phyloP scores from a whole-genome alignment of 2,113 vertebrate species.

The Platichthys stellatus region DNA sequence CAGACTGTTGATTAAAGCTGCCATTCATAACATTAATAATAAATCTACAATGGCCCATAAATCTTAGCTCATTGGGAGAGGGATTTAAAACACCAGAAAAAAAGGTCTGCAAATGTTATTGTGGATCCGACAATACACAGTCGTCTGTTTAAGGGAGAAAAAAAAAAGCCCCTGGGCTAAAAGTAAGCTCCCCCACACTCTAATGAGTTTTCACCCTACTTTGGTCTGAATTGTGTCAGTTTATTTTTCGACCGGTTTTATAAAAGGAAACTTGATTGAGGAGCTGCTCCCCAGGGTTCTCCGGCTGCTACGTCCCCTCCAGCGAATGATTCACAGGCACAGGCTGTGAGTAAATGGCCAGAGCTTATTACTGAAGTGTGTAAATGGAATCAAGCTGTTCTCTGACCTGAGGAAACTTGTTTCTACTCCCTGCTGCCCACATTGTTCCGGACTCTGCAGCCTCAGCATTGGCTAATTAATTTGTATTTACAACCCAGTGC shows the following conservation, averaged over 20 bases:
- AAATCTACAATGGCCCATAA: constrained; percentile 28
- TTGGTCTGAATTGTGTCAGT: constrained; percentile 65
- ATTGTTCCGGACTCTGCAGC: constrained; percentile 52
- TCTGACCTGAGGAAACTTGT: constrained; percentile 58
- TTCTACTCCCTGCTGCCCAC: constrained; percentile 53
- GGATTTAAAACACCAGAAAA: constrained; percentile 42
- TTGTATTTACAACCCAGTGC: constrained; percentile 32
- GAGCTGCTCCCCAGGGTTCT: constrained; percentile 44
- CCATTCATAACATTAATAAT: constrained; percentile 38
- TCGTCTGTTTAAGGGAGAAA: constrained; percentile 24
- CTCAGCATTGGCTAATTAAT: constrained; percentile 50
- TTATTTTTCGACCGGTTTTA: constrained; percentile 67
- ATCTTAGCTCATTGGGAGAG: constrained; percentile 24
- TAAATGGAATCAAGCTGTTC: constrained; percentile 77
- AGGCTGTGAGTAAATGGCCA: constrained; percentile 45
- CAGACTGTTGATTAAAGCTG: constrained; percentile 40
- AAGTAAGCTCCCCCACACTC: constrained; percentile 33
- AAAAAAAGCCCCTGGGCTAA: constrained; percentile 47
- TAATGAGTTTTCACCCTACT: constrained; percentile 72
- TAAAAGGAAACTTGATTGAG: constrained; percentile 75
- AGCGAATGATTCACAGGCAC: constrained; percentile 54
- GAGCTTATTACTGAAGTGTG: constrained; percentile 65
- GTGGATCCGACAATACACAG: constrained; percentile 22
- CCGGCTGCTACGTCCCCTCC: constrained; percentile 48
- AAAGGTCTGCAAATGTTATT: constrained; percentile 25